Conservation (phyloP, 2,113 vertebrate genomes). For the Rafetus swinhoei region DNA sequence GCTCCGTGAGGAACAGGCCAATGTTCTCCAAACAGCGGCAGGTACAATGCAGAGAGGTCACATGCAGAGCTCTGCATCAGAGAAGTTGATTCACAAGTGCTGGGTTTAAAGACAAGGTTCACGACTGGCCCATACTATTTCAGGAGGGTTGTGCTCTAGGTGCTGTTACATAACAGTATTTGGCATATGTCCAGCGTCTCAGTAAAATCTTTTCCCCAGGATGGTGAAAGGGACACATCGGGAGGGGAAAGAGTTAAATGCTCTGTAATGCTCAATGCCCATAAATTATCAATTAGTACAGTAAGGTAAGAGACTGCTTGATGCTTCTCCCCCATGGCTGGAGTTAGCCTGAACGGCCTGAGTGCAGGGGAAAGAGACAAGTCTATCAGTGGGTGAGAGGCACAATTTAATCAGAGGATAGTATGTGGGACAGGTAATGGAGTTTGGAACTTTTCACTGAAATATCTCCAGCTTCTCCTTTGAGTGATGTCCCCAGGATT, state of each 20-base stretch:
- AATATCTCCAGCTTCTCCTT: background rate
- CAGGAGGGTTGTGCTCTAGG: background rate
- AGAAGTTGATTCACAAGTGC: fast-evolving
- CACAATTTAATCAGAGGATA: background rate
- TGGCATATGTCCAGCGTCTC: background rate
- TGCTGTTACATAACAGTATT: fast-evolving
- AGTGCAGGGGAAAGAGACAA: background rate
- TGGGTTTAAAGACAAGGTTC: background rate
- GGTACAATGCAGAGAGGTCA: background rate
- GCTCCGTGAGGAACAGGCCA: background rate
- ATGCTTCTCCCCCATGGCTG: background rate
- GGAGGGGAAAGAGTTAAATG: background rate
- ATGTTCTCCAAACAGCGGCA: background rate
- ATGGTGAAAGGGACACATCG: background rate
- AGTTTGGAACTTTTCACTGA: background rate
- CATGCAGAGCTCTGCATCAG: background rate
- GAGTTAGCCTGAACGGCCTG: background rate
- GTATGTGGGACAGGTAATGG: background rate
- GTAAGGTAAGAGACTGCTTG: background rate
- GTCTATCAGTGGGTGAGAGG: background rate
- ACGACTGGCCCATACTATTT: background rate
- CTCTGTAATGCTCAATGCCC: fast-evolving
- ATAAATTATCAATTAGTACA: background rate
- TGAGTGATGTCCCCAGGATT: too few relatives aligned
- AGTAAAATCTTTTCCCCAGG: background rate